Percentiles rank a stretch among this genome's conserved stretches.
These are phyloP conservation scores for Plectus sambesii DNA, from an alignment of 1,140 invertebrate species.

Conservation along the genomic window DNA sequence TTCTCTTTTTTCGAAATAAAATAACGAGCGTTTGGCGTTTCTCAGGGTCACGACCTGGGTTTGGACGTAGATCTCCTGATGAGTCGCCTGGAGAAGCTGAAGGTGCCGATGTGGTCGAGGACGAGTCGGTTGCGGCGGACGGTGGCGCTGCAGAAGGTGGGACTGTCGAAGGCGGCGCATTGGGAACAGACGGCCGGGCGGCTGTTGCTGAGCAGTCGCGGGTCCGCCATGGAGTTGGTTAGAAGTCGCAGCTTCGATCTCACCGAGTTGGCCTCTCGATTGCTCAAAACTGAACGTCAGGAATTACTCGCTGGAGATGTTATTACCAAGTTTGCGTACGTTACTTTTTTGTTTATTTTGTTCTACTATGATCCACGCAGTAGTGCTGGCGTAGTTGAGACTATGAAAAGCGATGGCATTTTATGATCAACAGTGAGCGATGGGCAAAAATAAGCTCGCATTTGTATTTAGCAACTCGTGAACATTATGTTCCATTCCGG, in stretches of 20 bases:
- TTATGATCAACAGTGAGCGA: too few relatives aligned
- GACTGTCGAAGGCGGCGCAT: slow-evolving; percentile 21
- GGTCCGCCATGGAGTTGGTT: slow-evolving; percentile 25
- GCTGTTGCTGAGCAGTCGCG: slow-evolving; percentile 25
- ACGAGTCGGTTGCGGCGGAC: slow-evolving; percentile 25
- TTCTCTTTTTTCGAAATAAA: neutral
- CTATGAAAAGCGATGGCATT: neutral
- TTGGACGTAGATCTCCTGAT: slow-evolving; percentile 21
- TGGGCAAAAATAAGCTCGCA: too few relatives aligned
- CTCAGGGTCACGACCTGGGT: slow-evolving; percentile 16
- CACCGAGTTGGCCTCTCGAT: slow-evolving; percentile 21
- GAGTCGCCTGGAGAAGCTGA: slow-evolving; percentile 24
- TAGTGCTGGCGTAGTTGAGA: slow-evolving; percentile 2
- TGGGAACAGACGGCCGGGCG: slow-evolving; percentile 34
- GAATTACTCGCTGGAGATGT: slow-evolving; percentile 7
- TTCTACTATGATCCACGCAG: neutral
- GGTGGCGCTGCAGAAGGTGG: slow-evolving; percentile 11
- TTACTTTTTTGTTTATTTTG: slow-evolving; percentile 25
- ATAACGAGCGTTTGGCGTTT: neutral
- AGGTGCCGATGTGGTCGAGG: slow-evolving; percentile 20
- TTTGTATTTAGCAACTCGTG: too few relatives aligned
- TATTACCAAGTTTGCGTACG: slow-evolving; percentile 17
- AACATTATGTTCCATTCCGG: too few relatives aligned
- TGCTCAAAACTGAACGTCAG: slow-evolving; percentile 2
- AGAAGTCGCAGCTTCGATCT: slow-evolving; percentile 26